Evolutionary conservation across 2,888 invertebrate genomes (phyloP).

Genomic region (Zootermopsis nevadensis): DNA sequence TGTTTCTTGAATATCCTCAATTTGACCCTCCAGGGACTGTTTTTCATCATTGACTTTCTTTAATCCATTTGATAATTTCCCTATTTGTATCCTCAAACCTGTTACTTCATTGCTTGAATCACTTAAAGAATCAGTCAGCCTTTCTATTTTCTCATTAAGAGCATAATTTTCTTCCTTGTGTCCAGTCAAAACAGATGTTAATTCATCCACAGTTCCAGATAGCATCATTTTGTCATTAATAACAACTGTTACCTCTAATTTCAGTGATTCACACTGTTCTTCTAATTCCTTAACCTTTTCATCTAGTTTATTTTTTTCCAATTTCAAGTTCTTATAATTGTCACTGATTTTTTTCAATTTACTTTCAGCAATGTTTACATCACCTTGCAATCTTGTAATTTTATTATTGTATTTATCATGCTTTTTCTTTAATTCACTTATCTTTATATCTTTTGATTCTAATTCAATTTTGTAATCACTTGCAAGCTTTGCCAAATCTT

Average conservation of each 20-base stretch:
- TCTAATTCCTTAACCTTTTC: conserved; percentile 46
- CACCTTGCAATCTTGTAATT: conserved; percentile 12
- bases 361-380: conserved; percentile 45
- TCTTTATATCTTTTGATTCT: conserved; percentile 45
- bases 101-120: conserved; percentile 53
- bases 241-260: conserved; percentile 30
- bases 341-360: conserved; percentile 54
- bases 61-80: conserved; percentile 56
- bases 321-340: conserved; percentile 58
- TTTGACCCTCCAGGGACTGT: conserved; percentile 47
- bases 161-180: conserved; percentile 65
- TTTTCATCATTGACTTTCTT: conserved; percentile 53
- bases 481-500: neutral
- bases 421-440: conserved; percentile 53
- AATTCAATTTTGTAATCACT: neutral
- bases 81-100: conserved; percentile 56
- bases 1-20: neutral
- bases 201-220: conserved; percentile 38
- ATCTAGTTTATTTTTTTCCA: conserved; percentile 59
- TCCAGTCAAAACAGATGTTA: conserved; percentile 11
- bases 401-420: conserved; percentile 55
- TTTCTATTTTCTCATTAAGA: conserved; percentile 65
- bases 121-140: conserved; percentile 64
- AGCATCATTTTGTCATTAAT: conserved; percentile 22
- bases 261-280: conserved; percentile 17